Base-by-base conservation (phyloP, 2,888 invertebrate species). In the Ichneumoninae sp. region DNA sequence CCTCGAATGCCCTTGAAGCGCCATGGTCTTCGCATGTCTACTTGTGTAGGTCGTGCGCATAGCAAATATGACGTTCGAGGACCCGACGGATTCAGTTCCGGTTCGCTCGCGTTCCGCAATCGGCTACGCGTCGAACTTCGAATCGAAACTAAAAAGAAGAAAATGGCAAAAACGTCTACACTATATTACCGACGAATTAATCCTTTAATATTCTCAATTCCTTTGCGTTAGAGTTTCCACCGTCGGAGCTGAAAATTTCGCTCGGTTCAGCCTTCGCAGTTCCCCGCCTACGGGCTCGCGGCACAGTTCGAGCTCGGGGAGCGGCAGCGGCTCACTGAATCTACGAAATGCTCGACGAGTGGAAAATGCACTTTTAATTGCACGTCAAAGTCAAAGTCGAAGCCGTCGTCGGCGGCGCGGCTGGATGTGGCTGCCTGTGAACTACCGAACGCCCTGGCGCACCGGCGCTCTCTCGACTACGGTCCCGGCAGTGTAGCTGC, bases 301-400 rank as follows among this genome's bases (percentile, higher is more conserved):
- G 44, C 44, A 16, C 16, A 52, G 73, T 74, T 79, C 44, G 69
- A 54, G 63, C 63, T 54, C 65, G n/a, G 66, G 8, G 50, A 19
- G 36, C 40, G 13, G 36, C 65, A 70, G 63, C 75, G 70, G 79
- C 77, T 83, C 88, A 84, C 83, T 83, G 87, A 88, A 88, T 87
- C 87, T 86, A 87, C 88, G 85, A 89, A 91, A 90, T 88, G 89
- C 88, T 89, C 87, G 88, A 88, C 87, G 88, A 88, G 89, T 90
- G 89, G 89, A 90, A 91, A 91, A 90, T 91, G 89, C 89, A 89
- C 90, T 91, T 91, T 91, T 91, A 91, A 91, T 91, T 91, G 89
- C 90, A 89, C 89, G 90, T 91, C 90, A 91, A 90, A 91, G 91
- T 91, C 89, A 89, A 89, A 90, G 90, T 78, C 81, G 79, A 50